Conservation (phyloP, 1,140 invertebrate species). For the Psix sp. region DNA sequence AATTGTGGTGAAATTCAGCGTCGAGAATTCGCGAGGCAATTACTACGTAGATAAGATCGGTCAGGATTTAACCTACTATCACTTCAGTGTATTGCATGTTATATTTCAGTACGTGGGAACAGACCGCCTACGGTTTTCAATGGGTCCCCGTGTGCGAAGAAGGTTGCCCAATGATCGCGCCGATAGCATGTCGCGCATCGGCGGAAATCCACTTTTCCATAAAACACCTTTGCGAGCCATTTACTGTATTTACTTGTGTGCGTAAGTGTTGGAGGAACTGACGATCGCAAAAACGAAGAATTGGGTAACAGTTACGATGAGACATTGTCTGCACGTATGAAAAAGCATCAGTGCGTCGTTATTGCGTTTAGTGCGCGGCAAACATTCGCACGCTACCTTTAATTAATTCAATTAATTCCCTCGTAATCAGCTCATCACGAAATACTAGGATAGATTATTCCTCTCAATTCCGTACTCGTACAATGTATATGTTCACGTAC, state of each 20-base stretch:
- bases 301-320: constrained; percentile 57
- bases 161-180: constrained; percentile 75
- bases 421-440: constrained; percentile 48
- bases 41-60: constrained; percentile 71
- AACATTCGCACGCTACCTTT: constrained; percentile 47
- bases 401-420: constrained; percentile 56
- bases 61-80: constrained; percentile 75
- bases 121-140: constrained; percentile 66
- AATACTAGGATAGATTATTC: constrained; percentile 35
- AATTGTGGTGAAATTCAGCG: constrained; percentile 59
- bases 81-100: constrained; percentile 75
- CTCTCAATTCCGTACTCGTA: constrained; percentile 32
- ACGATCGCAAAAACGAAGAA: constrained; percentile 60
- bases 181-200: constrained; percentile 71
- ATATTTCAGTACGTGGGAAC: constrained; percentile 76
- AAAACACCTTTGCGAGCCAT: constrained; percentile 59
- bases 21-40: constrained; percentile 67
- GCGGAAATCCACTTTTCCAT: constrained; percentile 75
- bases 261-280: constrained; percentile 39
- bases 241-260: constrained; percentile 50
- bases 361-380: constrained; percentile 28
- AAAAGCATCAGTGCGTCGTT: constrained; percentile 34
- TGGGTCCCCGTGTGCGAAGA: constrained; percentile 70
- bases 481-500: constrained; percentile 36
- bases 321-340: constrained; percentile 50